Conservation (phyloP, 2,888 invertebrate species). For the Monoplex corrugatus region DNA sequence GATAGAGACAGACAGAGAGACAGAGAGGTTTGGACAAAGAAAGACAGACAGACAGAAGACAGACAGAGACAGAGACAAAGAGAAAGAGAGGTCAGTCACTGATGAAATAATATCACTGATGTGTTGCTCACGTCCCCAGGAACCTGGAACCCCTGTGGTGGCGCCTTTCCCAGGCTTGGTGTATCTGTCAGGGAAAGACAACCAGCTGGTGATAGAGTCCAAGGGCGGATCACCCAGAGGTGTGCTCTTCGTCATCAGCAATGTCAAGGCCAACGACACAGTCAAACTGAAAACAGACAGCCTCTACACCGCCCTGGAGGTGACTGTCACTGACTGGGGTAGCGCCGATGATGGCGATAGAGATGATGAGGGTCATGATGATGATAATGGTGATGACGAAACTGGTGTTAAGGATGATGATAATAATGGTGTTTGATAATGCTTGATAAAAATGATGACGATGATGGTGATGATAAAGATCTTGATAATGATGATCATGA, state of each 20-base stretch:
- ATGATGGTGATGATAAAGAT: too few relatives aligned
- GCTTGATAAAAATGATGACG: too few relatives aligned
- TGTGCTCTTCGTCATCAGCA: conserved; percentile 54
- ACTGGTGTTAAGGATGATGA: too few relatives aligned
- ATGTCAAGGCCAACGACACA: conserved; percentile 52
- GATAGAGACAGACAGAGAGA: too few relatives aligned
- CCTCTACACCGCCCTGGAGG: not conserved
- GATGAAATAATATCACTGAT: too few relatives aligned
- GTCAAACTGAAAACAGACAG: not conserved
- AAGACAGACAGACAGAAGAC: too few relatives aligned
- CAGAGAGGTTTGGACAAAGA: too few relatives aligned
- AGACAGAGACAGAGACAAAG: too few relatives aligned
- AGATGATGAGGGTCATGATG: too few relatives aligned
- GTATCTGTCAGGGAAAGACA: conserved; percentile 46
- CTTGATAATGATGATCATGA: conserved; percentile 23
- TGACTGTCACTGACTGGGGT: not conserved
- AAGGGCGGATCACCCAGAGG: conserved; percentile 54
- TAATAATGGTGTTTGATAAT: too few relatives aligned
- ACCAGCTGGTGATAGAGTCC: conserved; percentile 54
- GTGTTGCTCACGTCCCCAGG: not conserved
- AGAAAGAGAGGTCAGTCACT: too few relatives aligned
- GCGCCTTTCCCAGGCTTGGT: conserved; percentile 50
- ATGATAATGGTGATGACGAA: too few relatives aligned
- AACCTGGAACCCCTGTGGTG: not conserved
- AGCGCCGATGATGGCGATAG: not conserved